Percentiles rank a stretch among this genome's conserved stretches.
These are phyloP conservation scores for Apeira syringaria DNA, from an alignment of 2,888 invertebrate species.

Conservation along the genomic window DNA sequence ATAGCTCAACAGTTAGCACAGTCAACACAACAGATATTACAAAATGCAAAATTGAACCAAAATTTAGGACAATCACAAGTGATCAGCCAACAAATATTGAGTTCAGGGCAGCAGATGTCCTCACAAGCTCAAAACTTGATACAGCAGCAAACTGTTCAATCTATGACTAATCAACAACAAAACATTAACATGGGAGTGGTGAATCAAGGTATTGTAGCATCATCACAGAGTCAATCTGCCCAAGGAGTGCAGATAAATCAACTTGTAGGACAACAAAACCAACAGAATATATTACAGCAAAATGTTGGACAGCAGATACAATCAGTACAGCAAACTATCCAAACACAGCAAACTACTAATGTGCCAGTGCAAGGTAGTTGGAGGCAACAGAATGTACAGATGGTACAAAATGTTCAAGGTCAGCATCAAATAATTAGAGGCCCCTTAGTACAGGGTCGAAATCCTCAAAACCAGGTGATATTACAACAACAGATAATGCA, in stretches of 20 bases:
- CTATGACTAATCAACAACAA: slow-evolving; percentile 69
- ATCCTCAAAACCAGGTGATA: slow-evolving; percentile 79
- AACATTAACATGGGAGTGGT: slow-evolving; percentile 75
- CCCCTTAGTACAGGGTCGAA: slow-evolving; percentile 71
- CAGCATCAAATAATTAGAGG: slow-evolving; percentile 78
- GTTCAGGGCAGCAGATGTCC: slow-evolving; percentile 75
- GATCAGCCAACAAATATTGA: slow-evolving; percentile 70
- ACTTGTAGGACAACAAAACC: slow-evolving; percentile 63
- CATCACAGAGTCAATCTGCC: slow-evolving; percentile 63
- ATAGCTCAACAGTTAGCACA: slow-evolving; percentile 75
- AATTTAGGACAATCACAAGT: slow-evolving; percentile 71
- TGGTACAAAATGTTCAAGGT: slow-evolving; percentile 80
- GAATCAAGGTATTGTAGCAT: slow-evolving; percentile 66
- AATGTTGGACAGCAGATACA: slow-evolving; percentile 82
- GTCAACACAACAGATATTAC: slow-evolving; percentile 71
- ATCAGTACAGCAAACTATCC: slow-evolving; percentile 71
- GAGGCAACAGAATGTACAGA: slow-evolving; percentile 79
- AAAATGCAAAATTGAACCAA: slow-evolving; percentile 76
- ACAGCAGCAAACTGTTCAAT: slow-evolving; percentile 74
- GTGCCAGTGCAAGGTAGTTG: slow-evolving; percentile 68
- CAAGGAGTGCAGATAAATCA: slow-evolving; percentile 74
- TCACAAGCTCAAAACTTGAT: slow-evolving; percentile 67
- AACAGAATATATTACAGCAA: slow-evolving; percentile 65
- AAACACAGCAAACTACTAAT: slow-evolving; percentile 64
- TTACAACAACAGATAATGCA: slow-evolving; percentile 84